Base-by-base conservation (phyloP, 2,888 invertebrate genomes). In the Artemia sinica region DNA sequence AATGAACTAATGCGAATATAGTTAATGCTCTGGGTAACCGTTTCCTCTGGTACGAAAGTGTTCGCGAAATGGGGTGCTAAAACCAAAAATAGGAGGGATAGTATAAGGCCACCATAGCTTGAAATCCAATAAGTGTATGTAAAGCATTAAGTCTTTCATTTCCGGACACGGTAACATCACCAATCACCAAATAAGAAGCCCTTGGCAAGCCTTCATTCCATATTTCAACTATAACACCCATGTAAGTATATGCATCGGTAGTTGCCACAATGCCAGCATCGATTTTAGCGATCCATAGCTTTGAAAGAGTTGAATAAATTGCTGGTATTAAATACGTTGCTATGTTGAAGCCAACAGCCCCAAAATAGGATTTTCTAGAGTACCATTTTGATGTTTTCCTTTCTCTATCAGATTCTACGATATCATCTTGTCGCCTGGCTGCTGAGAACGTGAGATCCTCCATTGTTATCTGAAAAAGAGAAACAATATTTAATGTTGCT, bases 221-320 rank as follows among this genome's bases (percentile, higher is more conserved):
- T 13, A 68, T 49, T 52, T 68, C 68, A 13, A 41, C 58, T 9
- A 68, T 51, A 51, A 68, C 68, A 12, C 68, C 68, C n/a, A 68
- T 12, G 68, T 68, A 68, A 14, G 68, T 68, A 49, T 68, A 68
- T 8, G 52, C 68, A n/a, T 68, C 68, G 8, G 68, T 68, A 11
- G 68, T 68, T 8, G 68, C 68, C 6, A 68, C 68, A 13, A 18
- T 18, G 8, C 41, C 51, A 12, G 52, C 18, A 18, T 68, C 52
- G 11, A 68, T 68, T 18, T 52, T 52, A 12, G 52, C 68, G n/a
- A 68, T 52, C 68, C 68, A 68, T 4, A 68, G 51, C 28, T 68
- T 68, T 12, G 58, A 68, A 28, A 68, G 52, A 28, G 68, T 68
- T n/a, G 52, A 50, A 52, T 68, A 68, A 48, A 68, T 14, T 11